Percentiles rank a stretch among this genome's conserved stretches.
Conservation (phyloP, 2,797 vertebrate genomes). For the Australoheros facetus region DNA sequence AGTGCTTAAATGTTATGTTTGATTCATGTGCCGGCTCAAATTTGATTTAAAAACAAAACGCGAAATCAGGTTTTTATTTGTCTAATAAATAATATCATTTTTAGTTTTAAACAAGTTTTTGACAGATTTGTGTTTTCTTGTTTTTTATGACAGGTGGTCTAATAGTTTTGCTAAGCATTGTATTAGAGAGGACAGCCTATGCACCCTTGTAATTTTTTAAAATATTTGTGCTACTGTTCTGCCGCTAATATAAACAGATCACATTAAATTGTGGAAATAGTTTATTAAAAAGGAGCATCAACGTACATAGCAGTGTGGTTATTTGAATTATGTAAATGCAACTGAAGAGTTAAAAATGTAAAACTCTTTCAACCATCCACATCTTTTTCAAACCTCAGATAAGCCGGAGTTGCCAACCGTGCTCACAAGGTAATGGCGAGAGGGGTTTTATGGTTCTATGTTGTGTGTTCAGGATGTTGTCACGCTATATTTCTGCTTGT, state of each 20-base stretch:
- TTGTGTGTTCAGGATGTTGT: constrained; percentile 43
- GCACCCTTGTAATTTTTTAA: no score
- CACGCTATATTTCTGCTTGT: constrained; percentile 64
- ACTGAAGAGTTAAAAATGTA: neutral
- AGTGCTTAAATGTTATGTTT: no score
- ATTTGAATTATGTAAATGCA: neutral
- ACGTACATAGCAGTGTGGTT: neutral
- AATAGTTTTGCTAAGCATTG: neutral
- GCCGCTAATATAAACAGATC: neutral
- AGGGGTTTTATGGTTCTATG: constrained; percentile 47
- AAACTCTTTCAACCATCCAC: constrained; percentile 60
- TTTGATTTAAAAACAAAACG: neutral
- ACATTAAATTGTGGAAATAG: neutral
- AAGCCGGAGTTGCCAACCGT: constrained; percentile 73
- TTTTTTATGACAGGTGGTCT: neutral
- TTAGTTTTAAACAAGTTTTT: neutral
- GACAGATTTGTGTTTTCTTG: neutral
- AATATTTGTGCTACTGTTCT: neutral
- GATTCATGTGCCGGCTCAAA: no score
- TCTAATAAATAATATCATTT: neutral
- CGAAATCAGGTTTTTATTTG: neutral
- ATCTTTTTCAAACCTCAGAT: constrained; percentile 79
- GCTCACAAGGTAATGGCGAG: constrained; percentile 74
- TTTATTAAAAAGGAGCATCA: neutral
- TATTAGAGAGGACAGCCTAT: neutral